Conservation (phyloP, 2,888 invertebrate genomes). For the Hyppa rectilinea region DNA sequence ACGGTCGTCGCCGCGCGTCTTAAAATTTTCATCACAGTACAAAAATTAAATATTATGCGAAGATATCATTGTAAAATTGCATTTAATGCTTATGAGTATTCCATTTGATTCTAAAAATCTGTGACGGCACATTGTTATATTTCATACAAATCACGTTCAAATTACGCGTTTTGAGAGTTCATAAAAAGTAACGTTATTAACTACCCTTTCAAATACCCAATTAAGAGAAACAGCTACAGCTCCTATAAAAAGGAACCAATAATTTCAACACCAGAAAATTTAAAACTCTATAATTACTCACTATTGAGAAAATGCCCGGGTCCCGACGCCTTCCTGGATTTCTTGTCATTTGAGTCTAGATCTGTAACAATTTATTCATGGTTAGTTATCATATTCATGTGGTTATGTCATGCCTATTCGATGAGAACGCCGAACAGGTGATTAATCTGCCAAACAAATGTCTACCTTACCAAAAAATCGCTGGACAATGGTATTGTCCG, state of each 20-base stretch:
- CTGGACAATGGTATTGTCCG: too few species aligned
- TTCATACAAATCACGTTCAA: too few species aligned
- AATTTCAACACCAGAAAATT: background rate
- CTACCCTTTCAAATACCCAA: too few species aligned
- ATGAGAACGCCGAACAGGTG: background rate
- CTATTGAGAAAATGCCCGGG: constrained; percentile 86
- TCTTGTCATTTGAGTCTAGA: constrained; percentile 86
- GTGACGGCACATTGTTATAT: too few species aligned
- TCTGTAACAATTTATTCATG: constrained; percentile 69
- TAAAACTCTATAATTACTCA: constrained; percentile 54
- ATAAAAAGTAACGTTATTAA: too few species aligned
- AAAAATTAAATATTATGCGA: too few species aligned
- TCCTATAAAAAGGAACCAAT: background rate
- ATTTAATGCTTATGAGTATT: too few species aligned
- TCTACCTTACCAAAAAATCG: background rate
- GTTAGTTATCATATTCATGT: background rate
- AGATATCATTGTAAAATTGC: too few species aligned
- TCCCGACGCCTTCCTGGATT: constrained; percentile 82
- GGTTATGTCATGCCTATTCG: background rate
- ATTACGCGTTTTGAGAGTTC: too few species aligned
- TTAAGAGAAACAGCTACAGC: background rate
- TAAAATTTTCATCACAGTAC: too few species aligned
- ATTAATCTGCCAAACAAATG: background rate
- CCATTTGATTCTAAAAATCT: too few species aligned
- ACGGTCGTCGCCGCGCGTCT: too few species aligned